Conservation (phyloP, 2,113 vertebrate genomes). For the Prinia subflava region DNA sequence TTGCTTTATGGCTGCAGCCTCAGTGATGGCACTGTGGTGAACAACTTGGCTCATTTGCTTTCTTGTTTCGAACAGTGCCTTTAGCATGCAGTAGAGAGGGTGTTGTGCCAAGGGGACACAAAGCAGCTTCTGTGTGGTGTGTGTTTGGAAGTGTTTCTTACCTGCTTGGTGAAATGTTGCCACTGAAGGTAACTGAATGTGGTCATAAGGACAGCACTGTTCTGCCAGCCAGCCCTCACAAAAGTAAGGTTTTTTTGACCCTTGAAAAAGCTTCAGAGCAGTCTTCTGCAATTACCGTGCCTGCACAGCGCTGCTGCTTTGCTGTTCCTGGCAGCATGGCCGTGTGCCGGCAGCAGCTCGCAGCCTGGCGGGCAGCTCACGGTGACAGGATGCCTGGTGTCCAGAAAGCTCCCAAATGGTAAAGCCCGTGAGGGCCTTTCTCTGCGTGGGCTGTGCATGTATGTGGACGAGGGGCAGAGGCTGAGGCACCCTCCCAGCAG, state of each 20-base stretch:
- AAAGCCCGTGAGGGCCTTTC: neutral
- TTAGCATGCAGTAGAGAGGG: neutral
- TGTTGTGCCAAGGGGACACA: constrained; percentile 21
- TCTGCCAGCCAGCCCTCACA: neutral
- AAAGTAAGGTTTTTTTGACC: neutral
- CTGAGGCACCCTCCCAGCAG: neutral
- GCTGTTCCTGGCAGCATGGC: neutral
- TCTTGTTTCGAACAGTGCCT: neutral
- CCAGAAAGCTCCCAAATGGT: neutral
- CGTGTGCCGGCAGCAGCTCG: neutral
- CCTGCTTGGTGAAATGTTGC: constrained; percentile 1
- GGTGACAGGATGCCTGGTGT: neutral
- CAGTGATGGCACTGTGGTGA: neutral
- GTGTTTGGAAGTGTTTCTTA: neutral
- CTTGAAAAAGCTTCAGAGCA: neutral
- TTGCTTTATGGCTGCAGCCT: neutral
- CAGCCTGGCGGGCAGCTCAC: neutral
- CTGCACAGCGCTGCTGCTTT: neutral
- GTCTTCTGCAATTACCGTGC: neutral
- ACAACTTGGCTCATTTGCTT: neutral
- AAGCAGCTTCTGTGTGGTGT: neutral
- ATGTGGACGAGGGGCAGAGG: neutral
- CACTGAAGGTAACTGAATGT: neutral
- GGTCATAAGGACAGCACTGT: neutral
- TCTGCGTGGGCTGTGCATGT: neutral